phyloP scores from a whole-genome alignment of 2,113 vertebrate species.

The Camarhynchus parvulus region DNA sequence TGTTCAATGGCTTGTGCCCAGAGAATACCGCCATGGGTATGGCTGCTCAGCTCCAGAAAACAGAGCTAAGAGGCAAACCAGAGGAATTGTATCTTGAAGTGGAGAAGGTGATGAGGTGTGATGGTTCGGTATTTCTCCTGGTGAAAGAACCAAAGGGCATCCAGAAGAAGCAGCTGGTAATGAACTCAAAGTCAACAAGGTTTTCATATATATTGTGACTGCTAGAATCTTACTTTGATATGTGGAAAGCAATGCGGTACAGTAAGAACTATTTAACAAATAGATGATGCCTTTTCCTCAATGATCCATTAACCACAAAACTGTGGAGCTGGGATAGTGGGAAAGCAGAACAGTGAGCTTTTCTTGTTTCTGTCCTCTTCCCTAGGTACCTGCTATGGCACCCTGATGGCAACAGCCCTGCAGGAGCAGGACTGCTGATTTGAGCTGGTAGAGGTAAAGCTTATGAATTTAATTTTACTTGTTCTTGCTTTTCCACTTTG shows the following conservation, averaged over 20 bases:
- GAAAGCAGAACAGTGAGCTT: not conserved
- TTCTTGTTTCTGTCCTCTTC: not conserved
- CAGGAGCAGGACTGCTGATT: not conserved
- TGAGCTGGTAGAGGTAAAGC: not conserved
- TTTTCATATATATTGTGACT: not conserved
- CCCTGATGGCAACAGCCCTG: not conserved
- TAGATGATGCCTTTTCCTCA: not conserved
- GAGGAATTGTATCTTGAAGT: not conserved
- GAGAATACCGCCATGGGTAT: not conserved
- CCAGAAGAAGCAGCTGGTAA: not conserved
- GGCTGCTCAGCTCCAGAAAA: not conserved
- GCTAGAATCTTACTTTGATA: not conserved
- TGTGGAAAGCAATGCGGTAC: not conserved
- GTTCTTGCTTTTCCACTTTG: not conserved
- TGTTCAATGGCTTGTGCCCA: not conserved
- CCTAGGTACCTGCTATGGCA: not conserved
- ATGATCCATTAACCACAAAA: not conserved
- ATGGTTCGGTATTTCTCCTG: not conserved
- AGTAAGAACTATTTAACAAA: not conserved
- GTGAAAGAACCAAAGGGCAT: not conserved
- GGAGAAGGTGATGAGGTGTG: not conserved
- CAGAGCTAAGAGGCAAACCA: not conserved
- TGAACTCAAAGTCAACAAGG: not conserved
- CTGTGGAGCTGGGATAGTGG: not conserved
- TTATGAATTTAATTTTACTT: not conserved